Conservation (phyloP, 2,113 vertebrate species). For the Brevimyrus niger region DNA sequence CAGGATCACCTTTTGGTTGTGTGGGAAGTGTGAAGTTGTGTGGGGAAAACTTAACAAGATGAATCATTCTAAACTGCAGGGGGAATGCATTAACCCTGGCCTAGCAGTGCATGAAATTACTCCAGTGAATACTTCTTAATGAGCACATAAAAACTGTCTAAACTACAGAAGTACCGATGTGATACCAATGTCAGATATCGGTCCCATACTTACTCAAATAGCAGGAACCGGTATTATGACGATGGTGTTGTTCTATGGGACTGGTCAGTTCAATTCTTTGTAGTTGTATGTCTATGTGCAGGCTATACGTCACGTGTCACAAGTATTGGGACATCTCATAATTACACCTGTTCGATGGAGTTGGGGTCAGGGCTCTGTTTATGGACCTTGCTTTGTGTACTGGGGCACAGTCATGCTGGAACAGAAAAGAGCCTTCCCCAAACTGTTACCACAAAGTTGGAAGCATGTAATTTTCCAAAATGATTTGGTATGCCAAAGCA, state of each 20-base stretch:
- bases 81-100: constrained; percentile 13
- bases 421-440: neutral
- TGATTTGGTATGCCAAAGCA: neutral
- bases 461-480: neutral
- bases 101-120: neutral
- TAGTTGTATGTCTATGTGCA: neutral
- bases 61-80: constrained; percentile 28
- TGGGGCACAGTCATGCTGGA: neutral
- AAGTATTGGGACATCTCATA: neutral
- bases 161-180: neutral
- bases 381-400: neutral
- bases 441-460: neutral
- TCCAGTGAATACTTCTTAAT: neutral
- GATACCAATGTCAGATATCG: neutral
- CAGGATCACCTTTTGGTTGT: neutral
- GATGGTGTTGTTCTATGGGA: neutral
- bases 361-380: neutral
- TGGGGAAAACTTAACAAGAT: constrained; percentile 27
- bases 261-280: neutral
- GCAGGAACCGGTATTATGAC: neutral
- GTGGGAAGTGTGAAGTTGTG: neutral
- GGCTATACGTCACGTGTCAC: neutral
- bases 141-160: neutral
- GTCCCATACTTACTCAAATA: neutral
- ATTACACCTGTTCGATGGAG: no score